Percentiles rank a stretch among this genome's conserved stretches.
Conservation (phyloP, 2,113 vertebrate genomes). For the Vombatus ursinus region DNA sequence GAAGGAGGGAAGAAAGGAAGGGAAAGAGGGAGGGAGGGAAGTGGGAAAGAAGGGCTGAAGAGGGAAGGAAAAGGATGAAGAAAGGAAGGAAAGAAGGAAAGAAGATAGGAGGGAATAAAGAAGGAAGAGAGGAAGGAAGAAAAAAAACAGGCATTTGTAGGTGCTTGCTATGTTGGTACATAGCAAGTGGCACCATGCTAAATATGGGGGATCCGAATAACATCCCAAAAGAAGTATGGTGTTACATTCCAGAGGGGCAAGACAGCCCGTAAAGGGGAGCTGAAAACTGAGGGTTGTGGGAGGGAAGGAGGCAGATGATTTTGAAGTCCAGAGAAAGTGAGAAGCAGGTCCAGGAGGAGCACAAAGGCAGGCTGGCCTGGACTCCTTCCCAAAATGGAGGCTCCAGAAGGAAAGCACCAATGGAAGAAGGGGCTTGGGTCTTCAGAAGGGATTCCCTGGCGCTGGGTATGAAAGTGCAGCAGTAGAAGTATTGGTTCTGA, state of each 20-base stretch:
- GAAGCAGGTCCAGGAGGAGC: background rate
- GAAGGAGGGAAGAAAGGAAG: no score
- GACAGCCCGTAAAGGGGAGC: background rate
- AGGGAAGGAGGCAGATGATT: background rate
- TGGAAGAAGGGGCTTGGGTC: background rate
- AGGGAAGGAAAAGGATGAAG: no score
- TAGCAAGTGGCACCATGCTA: background rate
- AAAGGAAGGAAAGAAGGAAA: no score
- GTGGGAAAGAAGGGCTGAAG: no score
- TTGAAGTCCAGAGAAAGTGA: background rate
- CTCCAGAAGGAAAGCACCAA: background rate
- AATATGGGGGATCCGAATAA: background rate
- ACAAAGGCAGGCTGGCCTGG: background rate
- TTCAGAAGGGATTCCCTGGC: background rate
- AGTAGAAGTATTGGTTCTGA: background rate
- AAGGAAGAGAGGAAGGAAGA: background rate
- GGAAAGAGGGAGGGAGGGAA: no score
- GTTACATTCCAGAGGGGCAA: background rate
- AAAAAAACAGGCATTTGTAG: background rate
- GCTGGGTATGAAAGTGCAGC: background rate
- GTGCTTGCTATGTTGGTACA: background rate
- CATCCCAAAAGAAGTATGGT: background rate
- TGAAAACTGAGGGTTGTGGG: background rate
- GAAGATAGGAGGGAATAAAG: background rate
- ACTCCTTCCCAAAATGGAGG: background rate